Percentiles rank a stretch among this genome's conserved stretches.
Evolutionary conservation across 35 echinoderm and acorn worm genomes (phyloP).

Genomic region (Acanthaster planci): DNA sequence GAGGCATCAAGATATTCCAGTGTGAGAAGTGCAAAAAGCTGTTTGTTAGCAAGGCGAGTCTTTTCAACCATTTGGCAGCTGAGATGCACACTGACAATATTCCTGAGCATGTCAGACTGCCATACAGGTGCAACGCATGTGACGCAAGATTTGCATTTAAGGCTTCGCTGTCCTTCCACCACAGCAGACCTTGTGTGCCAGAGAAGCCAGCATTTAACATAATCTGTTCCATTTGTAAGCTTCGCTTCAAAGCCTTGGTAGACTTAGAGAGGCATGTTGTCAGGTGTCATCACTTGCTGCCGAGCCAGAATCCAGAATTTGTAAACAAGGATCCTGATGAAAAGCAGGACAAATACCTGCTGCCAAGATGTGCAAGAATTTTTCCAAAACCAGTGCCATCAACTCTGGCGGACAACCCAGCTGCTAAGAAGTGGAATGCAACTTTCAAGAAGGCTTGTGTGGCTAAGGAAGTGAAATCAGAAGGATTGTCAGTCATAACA

Average conservation of each 20-base stretch:
- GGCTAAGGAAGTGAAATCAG: no score
- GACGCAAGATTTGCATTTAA: conserved; percentile 9
- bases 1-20: conserved; percentile 34
- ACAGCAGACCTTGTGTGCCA: neutral
- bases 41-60: conserved; percentile 35
- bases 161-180: conserved; percentile 34
- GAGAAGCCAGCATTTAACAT: neutral
- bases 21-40: conserved; percentile 41
- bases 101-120: conserved; percentile 1
- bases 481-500: no score
- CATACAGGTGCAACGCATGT: conserved; percentile 3
- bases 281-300: neutral
- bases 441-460: no score
- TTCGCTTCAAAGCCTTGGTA: conserved; percentile 21
- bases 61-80: conserved; percentile 33
- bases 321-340: no score
- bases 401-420: no score
- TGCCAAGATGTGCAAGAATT: no score
- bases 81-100: conserved; percentile 41
- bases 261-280: conserved; percentile 26
- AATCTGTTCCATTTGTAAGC: conserved; percentile 34
- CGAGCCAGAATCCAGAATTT: neutral
- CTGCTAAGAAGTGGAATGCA: no score
- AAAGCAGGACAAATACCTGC: no score
- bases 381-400: no score